Conservation (phyloP, 53 echinoderm and acorn worm genomes). For the Crossaster papposus region DNA sequence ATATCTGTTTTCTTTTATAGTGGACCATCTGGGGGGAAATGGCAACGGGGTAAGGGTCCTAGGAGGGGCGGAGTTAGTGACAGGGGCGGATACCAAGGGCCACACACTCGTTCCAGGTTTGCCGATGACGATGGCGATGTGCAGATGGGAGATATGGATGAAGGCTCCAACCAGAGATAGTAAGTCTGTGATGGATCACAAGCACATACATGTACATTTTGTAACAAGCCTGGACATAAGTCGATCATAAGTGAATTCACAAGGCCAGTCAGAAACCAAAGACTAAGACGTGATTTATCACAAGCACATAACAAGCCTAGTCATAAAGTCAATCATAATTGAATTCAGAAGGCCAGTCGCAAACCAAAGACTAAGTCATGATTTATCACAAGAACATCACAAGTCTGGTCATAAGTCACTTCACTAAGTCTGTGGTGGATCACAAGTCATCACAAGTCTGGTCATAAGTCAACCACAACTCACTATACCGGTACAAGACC, state of each 20-base stretch:
- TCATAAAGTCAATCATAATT: background rate
- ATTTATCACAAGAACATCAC: background rate
- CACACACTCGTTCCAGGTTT: slow-evolving; percentile 69
- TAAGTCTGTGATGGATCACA: slow-evolving; percentile 30
- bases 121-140: slow-evolving; percentile 89
- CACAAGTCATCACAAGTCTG: too few species aligned
- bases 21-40: background rate
- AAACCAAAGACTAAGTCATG: too few species aligned
- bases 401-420: too few species aligned
- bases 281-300: too few species aligned
- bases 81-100: slow-evolving; percentile 32
- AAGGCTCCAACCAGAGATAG: slow-evolving; percentile 63
- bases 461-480: background rate
- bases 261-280: too few species aligned
- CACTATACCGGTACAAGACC: too few species aligned
- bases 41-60: slow-evolving; percentile 24
- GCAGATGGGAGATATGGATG: slow-evolving; percentile 70
- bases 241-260: background rate
- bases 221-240: background rate
- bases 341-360: too few species aligned
- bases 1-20: background rate
- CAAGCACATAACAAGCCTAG: background rate
- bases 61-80: slow-evolving; percentile 1
- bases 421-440: slow-evolving; percentile 34
- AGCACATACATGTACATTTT: too few species aligned